These are phyloP conservation scores for Seriola dumerili DNA, from an alignment of 2,113 vertebrate species.

Conservation along the genomic window DNA sequence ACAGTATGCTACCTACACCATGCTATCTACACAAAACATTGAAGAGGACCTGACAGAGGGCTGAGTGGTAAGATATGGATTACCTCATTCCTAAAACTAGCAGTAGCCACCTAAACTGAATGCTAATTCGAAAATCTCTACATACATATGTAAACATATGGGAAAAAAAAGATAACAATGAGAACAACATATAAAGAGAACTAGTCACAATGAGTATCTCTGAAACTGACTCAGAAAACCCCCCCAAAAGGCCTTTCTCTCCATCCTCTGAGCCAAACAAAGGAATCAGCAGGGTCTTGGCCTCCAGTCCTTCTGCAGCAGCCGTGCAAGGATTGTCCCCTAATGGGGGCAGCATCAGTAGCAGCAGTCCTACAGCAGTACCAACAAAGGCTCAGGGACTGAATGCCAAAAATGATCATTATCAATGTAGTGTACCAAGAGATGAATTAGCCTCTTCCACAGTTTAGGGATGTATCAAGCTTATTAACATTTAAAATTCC, in stretches of 20 bases:
- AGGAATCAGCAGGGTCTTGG: slow-evolving; percentile 39
- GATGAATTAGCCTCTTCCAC: slow-evolving; percentile 41
- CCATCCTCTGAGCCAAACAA: slow-evolving; percentile 37
- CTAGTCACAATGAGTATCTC: slow-evolving; percentile 44
- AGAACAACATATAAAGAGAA: slow-evolving; percentile 43
- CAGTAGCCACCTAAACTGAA: slow-evolving; percentile 37
- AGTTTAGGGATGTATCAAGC: slow-evolving; percentile 41
- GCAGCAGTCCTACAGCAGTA: slow-evolving; percentile 68
- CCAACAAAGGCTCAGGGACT: slow-evolving; percentile 54
- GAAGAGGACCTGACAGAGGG: slow-evolving; percentile 20
- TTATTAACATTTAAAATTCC: slow-evolving; percentile 46
- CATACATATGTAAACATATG: slow-evolving; percentile 68
- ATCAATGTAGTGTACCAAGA: slow-evolving; percentile 56
- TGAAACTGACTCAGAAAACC: slow-evolving; percentile 44
- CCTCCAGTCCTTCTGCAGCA: slow-evolving; percentile 43
- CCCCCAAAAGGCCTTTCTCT: slow-evolving; percentile 40
- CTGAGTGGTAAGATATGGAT: slow-evolving; percentile 11
- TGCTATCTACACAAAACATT: slow-evolving; percentile 21
- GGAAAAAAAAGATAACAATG: slow-evolving; percentile 30
- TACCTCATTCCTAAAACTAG: slow-evolving; percentile 8
- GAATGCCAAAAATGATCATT: neutral
- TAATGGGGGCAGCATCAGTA: slow-evolving; percentile 46
- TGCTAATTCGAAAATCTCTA: slow-evolving; percentile 35
- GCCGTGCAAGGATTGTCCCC: slow-evolving; percentile 16
- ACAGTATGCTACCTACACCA: slow-evolving; percentile 26